Conservation (phyloP, 2,113 vertebrate genomes). For the Echinops telfairi region DNA sequence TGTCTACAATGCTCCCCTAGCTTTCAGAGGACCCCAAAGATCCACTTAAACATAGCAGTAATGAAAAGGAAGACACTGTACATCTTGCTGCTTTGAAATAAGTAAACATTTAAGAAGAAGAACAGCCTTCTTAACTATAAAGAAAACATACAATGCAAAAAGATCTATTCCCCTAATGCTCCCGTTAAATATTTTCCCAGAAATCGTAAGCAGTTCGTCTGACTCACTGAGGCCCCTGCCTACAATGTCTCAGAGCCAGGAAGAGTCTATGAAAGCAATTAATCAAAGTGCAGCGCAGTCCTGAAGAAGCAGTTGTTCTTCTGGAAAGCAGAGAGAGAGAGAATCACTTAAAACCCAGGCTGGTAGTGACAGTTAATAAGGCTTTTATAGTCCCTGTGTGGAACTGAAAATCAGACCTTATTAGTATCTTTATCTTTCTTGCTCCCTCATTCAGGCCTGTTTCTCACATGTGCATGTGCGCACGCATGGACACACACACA, state of each 20-base stretch:
- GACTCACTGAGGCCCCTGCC: conserved; percentile 83
- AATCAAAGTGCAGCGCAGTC: conserved; percentile 85
- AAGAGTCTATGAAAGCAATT: conserved; percentile 87
- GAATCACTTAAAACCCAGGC: conserved; percentile 86
- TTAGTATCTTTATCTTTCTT: conserved; percentile 91
- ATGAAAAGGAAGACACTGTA: conserved; percentile 63
- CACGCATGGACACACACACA: no score
- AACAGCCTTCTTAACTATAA: conserved; percentile 86
- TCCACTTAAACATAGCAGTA: conserved; percentile 58
- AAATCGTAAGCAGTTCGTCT: conserved; percentile 85
- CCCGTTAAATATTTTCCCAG: conserved; percentile 85
- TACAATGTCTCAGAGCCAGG: conserved; percentile 82
- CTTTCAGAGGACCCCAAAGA: conserved; percentile 39
- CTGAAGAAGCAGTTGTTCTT: conserved; percentile 84
- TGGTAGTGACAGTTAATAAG: conserved; percentile 87
- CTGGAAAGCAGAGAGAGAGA: conserved; percentile 85
- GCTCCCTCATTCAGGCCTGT: conserved; percentile 83
- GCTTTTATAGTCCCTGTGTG: conserved; percentile 89
- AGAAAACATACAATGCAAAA: conserved; percentile 85
- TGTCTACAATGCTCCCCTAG: background rate
- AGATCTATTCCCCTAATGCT: conserved; percentile 86
- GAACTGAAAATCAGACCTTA: conserved; percentile 90
- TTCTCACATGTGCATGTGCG: background rate
- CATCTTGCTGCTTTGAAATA: conserved; percentile 77
- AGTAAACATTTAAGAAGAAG: conserved; percentile 87